These are phyloP conservation scores for Montipora capitata DNA, from an alignment of 92 coral and sea anemone species.

Conservation along the genomic window DNA sequence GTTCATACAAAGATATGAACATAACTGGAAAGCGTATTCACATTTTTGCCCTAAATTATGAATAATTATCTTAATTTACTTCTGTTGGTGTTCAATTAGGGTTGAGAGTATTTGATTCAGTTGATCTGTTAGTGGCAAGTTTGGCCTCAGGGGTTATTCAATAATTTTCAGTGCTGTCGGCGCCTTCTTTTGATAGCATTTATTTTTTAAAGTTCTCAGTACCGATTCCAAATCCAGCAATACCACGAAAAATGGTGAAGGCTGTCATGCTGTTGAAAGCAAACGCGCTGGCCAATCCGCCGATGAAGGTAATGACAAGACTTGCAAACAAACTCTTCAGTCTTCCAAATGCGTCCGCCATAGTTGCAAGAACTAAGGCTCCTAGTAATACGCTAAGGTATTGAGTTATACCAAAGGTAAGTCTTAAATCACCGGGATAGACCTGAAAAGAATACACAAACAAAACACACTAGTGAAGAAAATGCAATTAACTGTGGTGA, in stretches of 20 bases:
- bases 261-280: slow-evolving; percentile 38
- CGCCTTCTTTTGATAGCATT: too few species aligned
- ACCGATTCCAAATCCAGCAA: slow-evolving; percentile 84
- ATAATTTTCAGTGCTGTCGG: too few species aligned
- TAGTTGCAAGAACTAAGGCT: slow-evolving; percentile 54
- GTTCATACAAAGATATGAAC: background rate
- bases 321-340: slow-evolving; percentile 64
- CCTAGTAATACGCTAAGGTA: slow-evolving; percentile 75
- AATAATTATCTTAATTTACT: too few species aligned
- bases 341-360: slow-evolving; percentile 83
- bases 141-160: too few species aligned
- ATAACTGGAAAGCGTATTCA: background rate
- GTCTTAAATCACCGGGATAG: slow-evolving; percentile 25
- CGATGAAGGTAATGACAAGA: slow-evolving; percentile 61
- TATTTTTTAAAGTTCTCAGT: background rate
- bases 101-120: too few species aligned
- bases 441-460: slow-evolving; percentile 45
- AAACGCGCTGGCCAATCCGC: slow-evolving; percentile 74
- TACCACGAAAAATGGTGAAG: slow-evolving; percentile 60
- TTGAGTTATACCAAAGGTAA: slow-evolving; percentile 46
- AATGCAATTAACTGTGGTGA: too few species aligned
- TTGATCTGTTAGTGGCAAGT: too few species aligned
- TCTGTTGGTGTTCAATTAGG: too few species aligned
- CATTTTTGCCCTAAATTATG: too few species aligned
- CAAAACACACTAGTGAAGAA: too few species aligned